Conservation (phyloP, 2,888 invertebrate species). For the Dicyrtomina minuta region DNA sequence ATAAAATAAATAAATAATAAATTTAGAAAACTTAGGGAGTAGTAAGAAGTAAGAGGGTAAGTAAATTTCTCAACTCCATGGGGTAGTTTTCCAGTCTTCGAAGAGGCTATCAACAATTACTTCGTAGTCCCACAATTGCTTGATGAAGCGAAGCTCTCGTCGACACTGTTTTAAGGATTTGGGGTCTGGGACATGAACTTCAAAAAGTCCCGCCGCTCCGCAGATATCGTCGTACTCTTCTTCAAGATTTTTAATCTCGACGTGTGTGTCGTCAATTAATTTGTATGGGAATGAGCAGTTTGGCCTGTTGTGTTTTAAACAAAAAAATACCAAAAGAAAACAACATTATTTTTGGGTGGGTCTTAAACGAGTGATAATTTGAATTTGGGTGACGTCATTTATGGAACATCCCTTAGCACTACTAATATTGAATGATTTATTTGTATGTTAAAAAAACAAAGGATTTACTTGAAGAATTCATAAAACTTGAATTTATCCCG, state of each 20-base stretch:
- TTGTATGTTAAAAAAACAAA: conserved; percentile 65
- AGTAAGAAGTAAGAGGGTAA: too few relatives aligned
- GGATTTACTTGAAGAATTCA: conserved; percentile 58
- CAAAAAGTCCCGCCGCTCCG: conserved; percentile 88
- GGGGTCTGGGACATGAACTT: conserved; percentile 92
- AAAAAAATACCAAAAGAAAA: too few relatives aligned
- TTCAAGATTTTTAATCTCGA: conserved; percentile 76
- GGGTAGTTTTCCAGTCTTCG: conserved; percentile 97
- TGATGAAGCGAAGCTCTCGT: conserved; percentile 71
- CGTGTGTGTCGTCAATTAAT: conserved; percentile 77
- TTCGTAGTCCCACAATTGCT: conserved; percentile 97
- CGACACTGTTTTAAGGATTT: conserved; percentile 88
- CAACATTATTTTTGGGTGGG: too few relatives aligned
- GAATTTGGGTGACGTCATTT: too few relatives aligned
- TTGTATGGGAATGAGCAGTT: conserved; percentile 72
- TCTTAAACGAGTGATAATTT: too few relatives aligned
- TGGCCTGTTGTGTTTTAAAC: too few relatives aligned
- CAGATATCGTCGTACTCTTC: conserved; percentile 82
- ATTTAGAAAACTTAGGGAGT: too few relatives aligned
- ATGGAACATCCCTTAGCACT: too few relatives aligned
- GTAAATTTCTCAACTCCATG: too few relatives aligned
- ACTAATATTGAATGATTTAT: too few relatives aligned
- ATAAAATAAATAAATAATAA: too few relatives aligned
- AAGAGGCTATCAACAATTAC: too few relatives aligned
- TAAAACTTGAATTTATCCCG: conserved; percentile 77